These are phyloP conservation scores for Xestia xanthographa DNA, from an alignment of 2,888 invertebrate genomes.

Conservation along the genomic window DNA sequence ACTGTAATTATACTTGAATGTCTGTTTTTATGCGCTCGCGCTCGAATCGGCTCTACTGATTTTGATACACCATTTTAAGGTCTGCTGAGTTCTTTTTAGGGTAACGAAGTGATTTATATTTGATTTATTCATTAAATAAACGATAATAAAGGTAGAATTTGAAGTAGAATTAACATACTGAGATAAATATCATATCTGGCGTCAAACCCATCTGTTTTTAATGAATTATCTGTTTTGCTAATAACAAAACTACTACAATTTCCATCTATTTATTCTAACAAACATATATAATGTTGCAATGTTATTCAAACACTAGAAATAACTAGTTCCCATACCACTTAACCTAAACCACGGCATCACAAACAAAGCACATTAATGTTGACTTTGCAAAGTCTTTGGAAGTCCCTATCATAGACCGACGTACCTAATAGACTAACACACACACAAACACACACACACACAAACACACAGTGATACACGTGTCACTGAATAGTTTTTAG, in stretches of 20 bases:
- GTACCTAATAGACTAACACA: slow-evolving; percentile 33
- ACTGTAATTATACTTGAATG: slow-evolving; percentile 47
- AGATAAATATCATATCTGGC: not conserved
- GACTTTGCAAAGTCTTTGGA: slow-evolving; percentile 48
- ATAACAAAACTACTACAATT: not conserved
- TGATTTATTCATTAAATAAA: not conserved
- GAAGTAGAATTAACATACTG: not conserved
- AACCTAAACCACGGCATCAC: not conserved
- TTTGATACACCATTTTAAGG: slow-evolving; percentile 11
- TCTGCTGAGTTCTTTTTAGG: not conserved
- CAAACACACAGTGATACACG: slow-evolving; percentile 27
- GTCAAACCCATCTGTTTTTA: not conserved
- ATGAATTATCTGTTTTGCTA: not conserved
- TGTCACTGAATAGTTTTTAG: slow-evolving; percentile 65
- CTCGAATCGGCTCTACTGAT: not conserved
- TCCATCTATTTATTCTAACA: not conserved
- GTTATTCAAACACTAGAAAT: not conserved
- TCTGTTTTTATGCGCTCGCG: slow-evolving; percentile 50
- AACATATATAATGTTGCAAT: not conserved
- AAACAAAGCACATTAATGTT: slow-evolving; percentile 32
- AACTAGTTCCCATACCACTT: not conserved
- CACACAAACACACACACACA: slow-evolving; percentile 11
- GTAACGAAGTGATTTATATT: not conserved
- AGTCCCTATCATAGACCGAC: slow-evolving; percentile 38
- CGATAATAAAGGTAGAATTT: not conserved